Percentiles rank a stretch among this genome's conserved stretches.
Evolutionary conservation across 2,797 vertebrate genomes (phyloP).

Genomic region (Propithecus deckenii): DNA sequence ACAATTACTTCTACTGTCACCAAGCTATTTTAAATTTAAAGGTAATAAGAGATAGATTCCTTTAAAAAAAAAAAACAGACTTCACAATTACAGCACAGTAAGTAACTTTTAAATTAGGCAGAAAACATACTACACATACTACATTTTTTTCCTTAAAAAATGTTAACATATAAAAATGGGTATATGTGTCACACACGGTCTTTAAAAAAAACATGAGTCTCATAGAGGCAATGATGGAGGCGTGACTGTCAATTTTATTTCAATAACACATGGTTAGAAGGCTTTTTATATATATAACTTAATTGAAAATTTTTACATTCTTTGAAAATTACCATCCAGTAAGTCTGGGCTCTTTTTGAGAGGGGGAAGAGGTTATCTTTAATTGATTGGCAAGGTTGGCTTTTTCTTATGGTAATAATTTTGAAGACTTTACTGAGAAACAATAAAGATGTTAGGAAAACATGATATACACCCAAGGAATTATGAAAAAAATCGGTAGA

Average conservation of each 20-base stretch:
- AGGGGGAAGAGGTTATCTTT: neutral
- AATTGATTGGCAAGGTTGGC: neutral
- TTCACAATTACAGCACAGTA: neutral
- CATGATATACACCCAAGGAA: neutral
- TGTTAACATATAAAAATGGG: neutral
- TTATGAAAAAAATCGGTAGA: neutral
- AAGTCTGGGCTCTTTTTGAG: neutral
- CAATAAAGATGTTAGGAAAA: neutral
- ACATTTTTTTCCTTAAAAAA: conserved; percentile 1
- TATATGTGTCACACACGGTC: neutral
- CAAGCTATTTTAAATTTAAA: conserved; percentile 50
- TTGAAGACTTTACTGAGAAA: neutral
- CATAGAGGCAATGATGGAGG: neutral
- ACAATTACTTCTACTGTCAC: neutral
- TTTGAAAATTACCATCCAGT: neutral
- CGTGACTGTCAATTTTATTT: neutral
- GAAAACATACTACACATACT: neutral
- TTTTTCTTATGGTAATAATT: conserved; percentile 9
- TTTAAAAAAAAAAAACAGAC: neutral
- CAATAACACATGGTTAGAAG: neutral
- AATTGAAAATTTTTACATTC: neutral
- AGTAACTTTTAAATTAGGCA: conserved; percentile 44
- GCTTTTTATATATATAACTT: neutral
- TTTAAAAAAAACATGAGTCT: neutral
- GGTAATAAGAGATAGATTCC: neutral